phyloP scores from a whole-genome alignment of 92 coral and sea anemone genomes.

The Isaurus tuberculatus region DNA sequence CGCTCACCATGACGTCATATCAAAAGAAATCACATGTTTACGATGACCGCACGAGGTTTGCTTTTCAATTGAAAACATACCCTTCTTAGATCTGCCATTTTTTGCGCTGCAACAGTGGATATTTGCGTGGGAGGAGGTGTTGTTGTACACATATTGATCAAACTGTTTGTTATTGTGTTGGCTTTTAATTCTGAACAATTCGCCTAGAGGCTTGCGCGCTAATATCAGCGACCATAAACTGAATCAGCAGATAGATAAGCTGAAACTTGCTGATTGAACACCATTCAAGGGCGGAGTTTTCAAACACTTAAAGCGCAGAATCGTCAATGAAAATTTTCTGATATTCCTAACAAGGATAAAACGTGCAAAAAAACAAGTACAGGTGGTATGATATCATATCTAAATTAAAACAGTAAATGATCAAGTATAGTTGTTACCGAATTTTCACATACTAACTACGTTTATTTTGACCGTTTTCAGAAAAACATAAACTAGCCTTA shows the following conservation, averaged over 20 bases:
- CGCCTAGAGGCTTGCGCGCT: constrained; percentile 16
- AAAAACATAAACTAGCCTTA: too few relatives aligned
- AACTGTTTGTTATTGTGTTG: constrained; percentile 30
- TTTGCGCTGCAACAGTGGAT: constrained; percentile 13
- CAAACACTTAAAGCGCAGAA: not conserved
- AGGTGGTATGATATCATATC: not conserved
- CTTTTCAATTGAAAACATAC: not conserved
- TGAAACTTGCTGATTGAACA: constrained; percentile 2
- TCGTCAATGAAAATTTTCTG: constrained; percentile 16
- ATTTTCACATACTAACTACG: not conserved
- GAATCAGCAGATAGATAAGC: not conserved
- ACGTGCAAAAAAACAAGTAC: not conserved
- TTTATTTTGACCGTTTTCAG: too few relatives aligned
- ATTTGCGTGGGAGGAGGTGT: constrained; percentile 33
- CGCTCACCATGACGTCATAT: constrained; percentile 82
- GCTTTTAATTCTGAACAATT: constrained; percentile 25
- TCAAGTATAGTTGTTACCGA: not conserved
- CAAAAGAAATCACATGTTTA: constrained; percentile 75
- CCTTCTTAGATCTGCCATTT: constrained; percentile 31
- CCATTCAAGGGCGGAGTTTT: not conserved
- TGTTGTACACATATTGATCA: constrained; percentile 36
- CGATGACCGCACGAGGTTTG: constrained; percentile 76
- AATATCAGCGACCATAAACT: constrained; percentile 4
- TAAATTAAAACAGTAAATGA: not conserved
- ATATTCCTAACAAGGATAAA: constrained; percentile 5